phyloP scores from a whole-genome alignment of 2,113 vertebrate species.

The Syngnathus floridae region DNA sequence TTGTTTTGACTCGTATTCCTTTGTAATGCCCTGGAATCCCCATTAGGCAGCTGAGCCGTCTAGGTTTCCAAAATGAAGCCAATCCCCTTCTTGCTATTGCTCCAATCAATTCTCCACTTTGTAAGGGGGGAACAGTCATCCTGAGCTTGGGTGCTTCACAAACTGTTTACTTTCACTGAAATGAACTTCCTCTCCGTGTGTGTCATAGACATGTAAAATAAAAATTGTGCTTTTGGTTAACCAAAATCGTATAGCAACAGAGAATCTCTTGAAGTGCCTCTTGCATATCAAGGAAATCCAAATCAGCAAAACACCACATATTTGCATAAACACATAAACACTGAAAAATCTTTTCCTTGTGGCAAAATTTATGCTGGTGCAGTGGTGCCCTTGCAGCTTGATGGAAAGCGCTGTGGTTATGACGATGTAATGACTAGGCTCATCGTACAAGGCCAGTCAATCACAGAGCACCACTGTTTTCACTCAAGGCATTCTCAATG shows the following conservation, averaged over 20 bases:
- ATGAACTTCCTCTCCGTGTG: too few relatives aligned
- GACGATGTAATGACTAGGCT: slow-evolving; percentile 42
- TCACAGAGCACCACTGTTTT: slow-evolving; percentile 55
- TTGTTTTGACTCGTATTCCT: slow-evolving; percentile 57
- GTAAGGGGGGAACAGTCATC: background rate
- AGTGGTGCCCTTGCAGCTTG: slow-evolving; percentile 34
- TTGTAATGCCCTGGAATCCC: slow-evolving; percentile 55
- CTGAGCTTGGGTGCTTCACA: background rate
- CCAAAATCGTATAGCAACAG: slow-evolving; percentile 16
- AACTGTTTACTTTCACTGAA: slow-evolving; percentile 35
- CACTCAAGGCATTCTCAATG: slow-evolving; percentile 47
- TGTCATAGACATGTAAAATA: background rate
- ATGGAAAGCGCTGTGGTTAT: slow-evolving; percentile 33
- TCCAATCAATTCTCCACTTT: slow-evolving; percentile 8
- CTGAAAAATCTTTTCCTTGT: slow-evolving; percentile 2
- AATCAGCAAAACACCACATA: slow-evolving; percentile 27
- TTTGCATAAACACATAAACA: slow-evolving; percentile 25
- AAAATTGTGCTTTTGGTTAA: slow-evolving; percentile 12
- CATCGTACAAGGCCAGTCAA: slow-evolving; percentile 60
- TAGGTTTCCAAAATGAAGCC: slow-evolving; percentile 31
- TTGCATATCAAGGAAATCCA: slow-evolving; percentile 19
- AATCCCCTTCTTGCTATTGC: background rate
- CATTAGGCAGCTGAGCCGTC: slow-evolving; percentile 47
- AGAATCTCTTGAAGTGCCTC: slow-evolving; percentile 10
- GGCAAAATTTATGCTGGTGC: slow-evolving; percentile 20